Evolutionary conservation across 2,113 vertebrate genomes (phyloP).

Genomic region (Scytalopus superciliaris): DNA sequence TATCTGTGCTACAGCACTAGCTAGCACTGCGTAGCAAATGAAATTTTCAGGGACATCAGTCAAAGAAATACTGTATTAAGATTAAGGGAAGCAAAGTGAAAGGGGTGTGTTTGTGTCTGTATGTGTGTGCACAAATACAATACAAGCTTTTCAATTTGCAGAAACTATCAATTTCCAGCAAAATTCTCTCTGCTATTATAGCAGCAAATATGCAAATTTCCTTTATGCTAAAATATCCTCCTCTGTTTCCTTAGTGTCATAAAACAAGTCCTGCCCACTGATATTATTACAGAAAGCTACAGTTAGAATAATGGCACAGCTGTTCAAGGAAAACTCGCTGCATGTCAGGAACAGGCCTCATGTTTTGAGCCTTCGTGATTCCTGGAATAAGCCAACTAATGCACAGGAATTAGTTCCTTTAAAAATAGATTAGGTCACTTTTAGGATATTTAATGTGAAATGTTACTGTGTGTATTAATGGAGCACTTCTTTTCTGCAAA

Average conservation of each 20-base stretch:
- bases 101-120: neutral
- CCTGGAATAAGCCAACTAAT: neutral
- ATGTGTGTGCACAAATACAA: neutral
- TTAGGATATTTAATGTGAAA: neutral
- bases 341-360: neutral
- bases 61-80: neutral
- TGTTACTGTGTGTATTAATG: neutral
- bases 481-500: neutral
- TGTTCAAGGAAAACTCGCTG: neutral
- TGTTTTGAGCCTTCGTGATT: neutral
- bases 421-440: neutral
- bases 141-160: neutral
- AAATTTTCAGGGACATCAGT: neutral
- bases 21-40: neutral
- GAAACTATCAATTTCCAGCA: neutral
- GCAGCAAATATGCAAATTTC: neutral
- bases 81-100: neutral
- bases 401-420: neutral
- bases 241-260: neutral
- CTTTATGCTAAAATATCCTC: neutral
- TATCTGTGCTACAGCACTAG: neutral
- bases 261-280: neutral
- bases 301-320: neutral
- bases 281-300: neutral
- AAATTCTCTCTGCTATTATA: neutral